phyloP scores from a whole-genome alignment of 2,113 vertebrate species.

The Alethe castanea region DNA sequence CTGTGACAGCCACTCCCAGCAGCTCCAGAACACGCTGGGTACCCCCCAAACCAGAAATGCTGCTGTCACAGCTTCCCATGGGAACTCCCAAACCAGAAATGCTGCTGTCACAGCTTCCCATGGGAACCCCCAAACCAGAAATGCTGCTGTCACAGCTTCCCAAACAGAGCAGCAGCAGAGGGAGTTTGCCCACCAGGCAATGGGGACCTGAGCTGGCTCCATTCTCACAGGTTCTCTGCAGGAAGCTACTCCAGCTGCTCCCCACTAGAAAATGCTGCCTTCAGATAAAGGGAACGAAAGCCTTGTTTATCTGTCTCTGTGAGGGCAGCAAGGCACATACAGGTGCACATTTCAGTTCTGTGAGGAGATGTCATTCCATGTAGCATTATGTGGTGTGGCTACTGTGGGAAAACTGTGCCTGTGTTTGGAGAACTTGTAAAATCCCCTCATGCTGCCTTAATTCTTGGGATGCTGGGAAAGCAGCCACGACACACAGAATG shows the following conservation, averaged over 20 bases:
- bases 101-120: background rate
- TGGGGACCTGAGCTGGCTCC: background rate
- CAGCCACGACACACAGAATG: constrained; percentile 73
- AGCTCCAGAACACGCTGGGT: background rate
- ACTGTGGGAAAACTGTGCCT: constrained; percentile 63
- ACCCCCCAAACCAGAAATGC: background rate
- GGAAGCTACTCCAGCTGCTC: background rate
- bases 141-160: background rate
- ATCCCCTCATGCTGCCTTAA: constrained; percentile 70
- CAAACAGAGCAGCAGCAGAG: background rate
- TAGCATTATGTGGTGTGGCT: constrained; percentile 26
- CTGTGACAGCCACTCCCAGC: background rate
- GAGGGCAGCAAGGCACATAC: background rate
- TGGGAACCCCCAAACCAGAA: background rate
- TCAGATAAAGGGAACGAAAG: background rate
- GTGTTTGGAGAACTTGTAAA: constrained; percentile 73
- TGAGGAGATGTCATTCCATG: constrained; percentile 36
- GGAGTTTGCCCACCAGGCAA: background rate
- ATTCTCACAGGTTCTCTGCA: background rate
- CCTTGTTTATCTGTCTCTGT: background rate
- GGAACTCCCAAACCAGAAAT: background rate
- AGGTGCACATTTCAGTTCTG: constrained; percentile 46
- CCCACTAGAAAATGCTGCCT: background rate
- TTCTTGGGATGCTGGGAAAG: constrained; percentile 76
- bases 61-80: background rate